phyloP scores from a whole-genome alignment of 2,113 vertebrate genomes.

The Callithrix jacchus region DNA sequence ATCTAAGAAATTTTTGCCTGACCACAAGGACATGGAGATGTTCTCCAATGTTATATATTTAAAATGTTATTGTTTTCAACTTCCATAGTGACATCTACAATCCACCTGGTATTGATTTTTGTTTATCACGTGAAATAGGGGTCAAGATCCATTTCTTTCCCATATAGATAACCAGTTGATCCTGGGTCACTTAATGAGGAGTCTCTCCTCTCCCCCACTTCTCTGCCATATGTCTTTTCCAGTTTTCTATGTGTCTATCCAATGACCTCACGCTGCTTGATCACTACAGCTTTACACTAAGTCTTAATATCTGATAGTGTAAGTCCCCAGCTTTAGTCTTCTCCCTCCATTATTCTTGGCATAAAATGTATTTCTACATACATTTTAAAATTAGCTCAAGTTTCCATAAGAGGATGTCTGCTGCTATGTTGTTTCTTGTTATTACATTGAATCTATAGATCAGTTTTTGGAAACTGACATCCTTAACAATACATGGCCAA shows the following conservation, averaged over 20 bases:
- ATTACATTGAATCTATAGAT: not conserved
- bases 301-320: not conserved
- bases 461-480: not conserved
- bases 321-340: not conserved
- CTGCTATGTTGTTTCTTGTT: not conserved
- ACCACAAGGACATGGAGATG: not conserved
- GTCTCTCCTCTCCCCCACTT: not conserved
- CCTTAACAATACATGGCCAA: not conserved
- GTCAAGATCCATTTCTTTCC: not conserved
- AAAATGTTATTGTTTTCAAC: not conserved
- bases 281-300: not conserved
- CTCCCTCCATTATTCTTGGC: not conserved
- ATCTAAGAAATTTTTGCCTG: not conserved
- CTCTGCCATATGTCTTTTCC: not conserved
- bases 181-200: not conserved
- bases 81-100: not conserved
- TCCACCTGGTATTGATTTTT: not conserved
- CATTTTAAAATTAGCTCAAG: not conserved
- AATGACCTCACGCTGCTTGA: not conserved
- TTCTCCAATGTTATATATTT: not conserved
- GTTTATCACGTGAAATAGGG: not conserved
- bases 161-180: not conserved
- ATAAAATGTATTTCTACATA: not conserved
- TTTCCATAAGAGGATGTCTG: not conserved
- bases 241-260: not conserved